These are phyloP conservation scores for Acropora tenuis DNA, from an alignment of 64 coral and sea anemone genomes.

Conservation along the genomic window DNA sequence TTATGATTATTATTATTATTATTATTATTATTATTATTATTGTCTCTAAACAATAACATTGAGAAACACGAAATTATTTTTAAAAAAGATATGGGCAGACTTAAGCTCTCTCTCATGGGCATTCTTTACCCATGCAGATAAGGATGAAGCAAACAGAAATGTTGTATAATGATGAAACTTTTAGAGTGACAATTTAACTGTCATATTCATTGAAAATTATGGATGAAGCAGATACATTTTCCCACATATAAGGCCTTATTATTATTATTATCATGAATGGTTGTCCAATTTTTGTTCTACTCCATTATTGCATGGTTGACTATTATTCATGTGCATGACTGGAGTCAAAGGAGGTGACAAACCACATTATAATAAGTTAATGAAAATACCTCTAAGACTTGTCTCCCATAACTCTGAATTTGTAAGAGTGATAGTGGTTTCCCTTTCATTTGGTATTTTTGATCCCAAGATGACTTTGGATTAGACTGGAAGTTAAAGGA, in stretches of 20 bases:
- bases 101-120: too few species aligned
- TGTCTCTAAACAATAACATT: too few species aligned
- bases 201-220: background rate
- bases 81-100: too few species aligned
- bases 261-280: too few species aligned
- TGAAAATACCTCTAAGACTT: conserved; percentile 56
- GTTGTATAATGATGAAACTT: background rate
- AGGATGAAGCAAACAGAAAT: too few species aligned
- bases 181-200: background rate
- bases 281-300: too few species aligned
- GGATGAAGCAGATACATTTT: background rate
- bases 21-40: too few species aligned
- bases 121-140: too few species aligned
- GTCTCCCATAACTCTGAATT: conserved; percentile 60
- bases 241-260: background rate
- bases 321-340: background rate
- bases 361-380: background rate
- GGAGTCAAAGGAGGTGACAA: background rate
- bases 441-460: conserved; percentile 61
- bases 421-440: conserved; percentile 31
- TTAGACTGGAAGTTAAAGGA: conserved; percentile 22
- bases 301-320: background rate
- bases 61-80: too few species aligned
- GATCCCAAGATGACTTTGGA: conserved; percentile 44
- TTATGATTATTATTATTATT: too few species aligned